Conservation (phyloP, 2,888 invertebrate species). For the Trichacis sp. region DNA sequence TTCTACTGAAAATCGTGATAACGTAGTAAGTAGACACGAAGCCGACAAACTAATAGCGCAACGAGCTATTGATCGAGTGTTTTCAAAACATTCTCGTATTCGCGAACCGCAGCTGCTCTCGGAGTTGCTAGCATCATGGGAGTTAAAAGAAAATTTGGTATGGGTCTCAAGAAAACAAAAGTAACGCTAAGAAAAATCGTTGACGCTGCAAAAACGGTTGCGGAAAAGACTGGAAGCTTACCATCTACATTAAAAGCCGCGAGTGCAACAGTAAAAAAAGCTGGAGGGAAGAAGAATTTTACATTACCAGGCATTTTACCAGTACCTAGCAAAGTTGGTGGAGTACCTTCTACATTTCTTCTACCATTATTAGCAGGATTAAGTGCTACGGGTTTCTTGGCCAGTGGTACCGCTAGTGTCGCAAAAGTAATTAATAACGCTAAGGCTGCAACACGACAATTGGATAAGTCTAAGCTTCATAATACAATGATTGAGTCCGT, state of each 20-base stretch:
- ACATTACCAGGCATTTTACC: slow-evolving; percentile 23
- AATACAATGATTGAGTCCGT: slow-evolving; percentile 50
- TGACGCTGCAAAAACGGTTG: slow-evolving; percentile 6
- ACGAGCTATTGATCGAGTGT: slow-evolving; percentile 52
- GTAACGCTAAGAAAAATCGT: slow-evolving; percentile 14
- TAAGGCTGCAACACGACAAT: slow-evolving; percentile 27
- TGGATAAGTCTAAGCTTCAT: slow-evolving; percentile 48
- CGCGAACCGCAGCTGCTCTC: too few species aligned
- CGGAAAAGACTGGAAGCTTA: slow-evolving; percentile 3
- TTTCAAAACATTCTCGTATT: slow-evolving; percentile 49
- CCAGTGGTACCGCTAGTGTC: slow-evolving; percentile 13
- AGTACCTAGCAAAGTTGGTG: slow-evolving; percentile 15
- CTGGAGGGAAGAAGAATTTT: slow-evolving; percentile 28
- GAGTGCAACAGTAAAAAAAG: slow-evolving; percentile 20
- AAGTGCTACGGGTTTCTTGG: slow-evolving; percentile 9
- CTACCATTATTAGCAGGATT: slow-evolving; percentile 24
- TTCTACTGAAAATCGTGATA: slow-evolving; percentile 22
- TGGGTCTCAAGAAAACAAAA: too few species aligned
- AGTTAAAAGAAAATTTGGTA: too few species aligned
- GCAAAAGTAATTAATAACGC: slow-evolving; percentile 22
- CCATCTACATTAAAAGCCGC: slow-evolving; percentile 28
- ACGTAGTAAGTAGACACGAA: slow-evolving; percentile 45
- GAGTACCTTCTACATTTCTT: slow-evolving; percentile 6
- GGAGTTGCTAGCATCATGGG: too few species aligned
- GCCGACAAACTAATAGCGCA: slow-evolving; percentile 58